phyloP scores from a whole-genome alignment of 2,797 vertebrate genomes.

The Bryconaethiops microstoma region DNA sequence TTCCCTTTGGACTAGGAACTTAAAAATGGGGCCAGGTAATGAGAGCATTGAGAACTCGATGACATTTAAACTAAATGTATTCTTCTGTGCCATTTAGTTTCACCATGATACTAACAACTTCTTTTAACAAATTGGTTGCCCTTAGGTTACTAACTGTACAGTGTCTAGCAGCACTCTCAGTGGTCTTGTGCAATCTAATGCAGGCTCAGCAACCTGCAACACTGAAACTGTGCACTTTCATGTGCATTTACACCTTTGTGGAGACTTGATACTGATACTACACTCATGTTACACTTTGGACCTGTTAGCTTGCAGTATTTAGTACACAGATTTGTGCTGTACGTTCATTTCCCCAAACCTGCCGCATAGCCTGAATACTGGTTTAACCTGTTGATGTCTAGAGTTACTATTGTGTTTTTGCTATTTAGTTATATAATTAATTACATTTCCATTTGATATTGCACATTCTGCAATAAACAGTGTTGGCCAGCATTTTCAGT shows the following conservation, averaged over 20 bases:
- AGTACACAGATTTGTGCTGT: background rate
- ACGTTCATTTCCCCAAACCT: background rate
- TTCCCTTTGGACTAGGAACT: background rate
- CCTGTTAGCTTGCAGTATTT: background rate
- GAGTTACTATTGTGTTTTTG: background rate
- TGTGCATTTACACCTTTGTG: background rate
- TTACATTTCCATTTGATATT: too few relatives aligned
- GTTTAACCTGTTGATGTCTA: background rate
- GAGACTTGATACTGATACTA: background rate
- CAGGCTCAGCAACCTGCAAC: background rate
- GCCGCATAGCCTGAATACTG: background rate
- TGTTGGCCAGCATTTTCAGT: too few relatives aligned
- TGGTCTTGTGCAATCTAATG: background rate
- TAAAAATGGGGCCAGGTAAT: slow-evolving; percentile 7
- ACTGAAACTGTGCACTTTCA: background rate
- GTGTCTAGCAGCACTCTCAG: background rate
- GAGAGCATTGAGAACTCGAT: background rate
- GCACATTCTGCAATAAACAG: too few relatives aligned
- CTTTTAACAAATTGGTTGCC: background rate
- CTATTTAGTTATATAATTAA: background rate
- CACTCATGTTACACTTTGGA: background rate
- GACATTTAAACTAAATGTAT: background rate
- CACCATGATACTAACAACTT: background rate
- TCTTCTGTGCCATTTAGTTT: background rate
- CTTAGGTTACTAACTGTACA: background rate